Conservation (phyloP, 2,888 invertebrate genomes). For the Yponomeuta cagnagella region DNA sequence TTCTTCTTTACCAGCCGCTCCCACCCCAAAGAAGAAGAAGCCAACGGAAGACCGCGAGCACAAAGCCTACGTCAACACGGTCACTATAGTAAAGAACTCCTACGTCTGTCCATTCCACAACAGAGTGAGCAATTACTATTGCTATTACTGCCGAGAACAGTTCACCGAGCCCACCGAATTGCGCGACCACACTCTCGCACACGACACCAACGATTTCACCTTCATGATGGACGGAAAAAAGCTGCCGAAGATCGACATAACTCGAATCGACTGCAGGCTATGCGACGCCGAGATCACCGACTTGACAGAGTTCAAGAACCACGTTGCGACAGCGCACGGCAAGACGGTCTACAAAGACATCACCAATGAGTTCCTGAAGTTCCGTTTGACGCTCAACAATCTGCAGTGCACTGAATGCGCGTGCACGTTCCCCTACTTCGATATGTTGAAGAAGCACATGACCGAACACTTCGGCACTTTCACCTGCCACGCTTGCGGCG, state of each 20-base stretch:
- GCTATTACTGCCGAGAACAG: constrained; percentile 62
- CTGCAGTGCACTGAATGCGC: constrained; percentile 43
- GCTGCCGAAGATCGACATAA: constrained; percentile 59
- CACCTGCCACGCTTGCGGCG: constrained; percentile 60
- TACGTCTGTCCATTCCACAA: constrained; percentile 60
- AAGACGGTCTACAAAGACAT: constrained; percentile 32
- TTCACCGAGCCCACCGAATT: constrained; percentile 57
- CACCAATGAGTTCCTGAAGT: constrained; percentile 47
- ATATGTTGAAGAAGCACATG: constrained; percentile 60
- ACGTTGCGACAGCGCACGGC: constrained; percentile 38
- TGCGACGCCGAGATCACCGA: constrained; percentile 41
- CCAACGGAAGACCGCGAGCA: constrained; percentile 38
- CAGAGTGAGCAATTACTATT: constrained; percentile 59
- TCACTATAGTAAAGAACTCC: constrained; percentile 50
- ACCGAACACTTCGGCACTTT: constrained; percentile 59
- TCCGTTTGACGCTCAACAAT: constrained; percentile 39
- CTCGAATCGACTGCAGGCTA: constrained; percentile 51
- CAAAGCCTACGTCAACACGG: constrained; percentile 48
- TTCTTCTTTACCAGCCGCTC: constrained; percentile 20
- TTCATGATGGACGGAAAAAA: constrained; percentile 53
- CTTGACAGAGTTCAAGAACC: constrained; percentile 41
- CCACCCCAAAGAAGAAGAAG: constrained; percentile 28
- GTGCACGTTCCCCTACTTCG: constrained; percentile 42
- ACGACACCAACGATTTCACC: constrained; percentile 50
- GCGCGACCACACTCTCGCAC: constrained; percentile 51